Conservation (phyloP, 2,888 invertebrate species). For the Ectemnius cavifrons region DNA sequence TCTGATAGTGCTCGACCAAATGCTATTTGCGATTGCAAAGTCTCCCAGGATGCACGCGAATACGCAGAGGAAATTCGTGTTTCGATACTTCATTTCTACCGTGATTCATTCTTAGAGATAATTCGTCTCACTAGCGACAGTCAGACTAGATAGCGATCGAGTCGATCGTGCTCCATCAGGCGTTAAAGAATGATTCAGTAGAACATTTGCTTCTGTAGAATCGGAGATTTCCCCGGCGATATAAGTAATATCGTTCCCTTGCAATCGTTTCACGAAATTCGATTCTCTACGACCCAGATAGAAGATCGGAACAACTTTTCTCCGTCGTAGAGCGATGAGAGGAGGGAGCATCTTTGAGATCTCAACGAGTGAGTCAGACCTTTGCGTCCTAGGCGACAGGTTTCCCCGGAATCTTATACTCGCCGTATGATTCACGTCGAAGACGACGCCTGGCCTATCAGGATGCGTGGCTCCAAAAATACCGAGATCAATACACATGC, state of each 20-base stretch:
- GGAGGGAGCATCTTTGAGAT: conserved; percentile 23
- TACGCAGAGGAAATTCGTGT: not conserved
- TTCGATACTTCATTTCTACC: not conserved
- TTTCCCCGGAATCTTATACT: conserved; percentile 51
- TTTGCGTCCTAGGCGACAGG: conserved; percentile 41
- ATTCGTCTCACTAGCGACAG: not conserved
- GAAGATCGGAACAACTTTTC: conserved; percentile 29
- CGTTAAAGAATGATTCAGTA: not conserved
- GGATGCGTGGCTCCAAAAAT: no score
- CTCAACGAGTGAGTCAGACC: conserved; percentile 49
- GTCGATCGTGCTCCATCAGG: not conserved
- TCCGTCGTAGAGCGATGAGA: not conserved
- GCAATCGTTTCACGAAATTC: conserved; percentile 38
- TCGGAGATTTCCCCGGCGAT: not conserved
- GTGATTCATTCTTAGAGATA: not conserved
- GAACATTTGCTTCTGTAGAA: not conserved
- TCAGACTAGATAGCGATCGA: not conserved
- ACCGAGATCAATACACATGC: not conserved
- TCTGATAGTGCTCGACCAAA: not conserved
- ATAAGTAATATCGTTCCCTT: not conserved
- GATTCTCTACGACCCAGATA: conserved; percentile 34
- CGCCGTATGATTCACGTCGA: conserved; percentile 42
- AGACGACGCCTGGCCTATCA: no score
- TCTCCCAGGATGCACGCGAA: not conserved
- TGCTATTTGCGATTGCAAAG: not conserved